These are phyloP conservation scores for Apodemus sylvaticus DNA, from an alignment of 2,113 vertebrate species.

Conservation along the genomic window DNA sequence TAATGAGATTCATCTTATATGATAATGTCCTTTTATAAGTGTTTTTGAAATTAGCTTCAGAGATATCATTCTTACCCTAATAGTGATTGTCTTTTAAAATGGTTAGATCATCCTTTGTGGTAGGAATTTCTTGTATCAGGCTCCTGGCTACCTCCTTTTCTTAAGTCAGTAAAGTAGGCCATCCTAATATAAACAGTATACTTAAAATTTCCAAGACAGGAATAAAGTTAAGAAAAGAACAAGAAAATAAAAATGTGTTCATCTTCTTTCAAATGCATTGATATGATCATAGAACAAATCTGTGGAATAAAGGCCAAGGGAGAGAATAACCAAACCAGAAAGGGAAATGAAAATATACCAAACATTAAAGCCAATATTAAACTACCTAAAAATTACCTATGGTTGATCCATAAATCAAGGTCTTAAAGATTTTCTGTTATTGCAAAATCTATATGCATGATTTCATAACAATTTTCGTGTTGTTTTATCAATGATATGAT, in stretches of 20 bases:
- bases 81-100: neutral
- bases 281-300: neutral
- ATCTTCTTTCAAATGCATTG: neutral
- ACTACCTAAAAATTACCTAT: neutral
- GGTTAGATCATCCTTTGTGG: neutral
- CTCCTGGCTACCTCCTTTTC: neutral
- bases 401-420: neutral
- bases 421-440: neutral
- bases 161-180: neutral
- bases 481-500: neutral
- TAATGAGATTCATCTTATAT: neutral
- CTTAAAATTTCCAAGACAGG: neutral
- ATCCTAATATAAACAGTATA: neutral
- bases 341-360: neutral
- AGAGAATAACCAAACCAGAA: neutral
- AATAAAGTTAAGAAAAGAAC: neutral
- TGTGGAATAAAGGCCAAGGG: neutral
- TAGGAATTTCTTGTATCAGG: neutral
- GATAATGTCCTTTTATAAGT: neutral
- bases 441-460: neutral
- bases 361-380: neutral
- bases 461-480: neutral
- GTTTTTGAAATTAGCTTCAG: conserved; percentile 27
- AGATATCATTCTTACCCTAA: neutral
- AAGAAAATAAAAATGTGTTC: neutral